Conservation (phyloP, 1,140 invertebrate species). For the Platyura marginata region DNA sequence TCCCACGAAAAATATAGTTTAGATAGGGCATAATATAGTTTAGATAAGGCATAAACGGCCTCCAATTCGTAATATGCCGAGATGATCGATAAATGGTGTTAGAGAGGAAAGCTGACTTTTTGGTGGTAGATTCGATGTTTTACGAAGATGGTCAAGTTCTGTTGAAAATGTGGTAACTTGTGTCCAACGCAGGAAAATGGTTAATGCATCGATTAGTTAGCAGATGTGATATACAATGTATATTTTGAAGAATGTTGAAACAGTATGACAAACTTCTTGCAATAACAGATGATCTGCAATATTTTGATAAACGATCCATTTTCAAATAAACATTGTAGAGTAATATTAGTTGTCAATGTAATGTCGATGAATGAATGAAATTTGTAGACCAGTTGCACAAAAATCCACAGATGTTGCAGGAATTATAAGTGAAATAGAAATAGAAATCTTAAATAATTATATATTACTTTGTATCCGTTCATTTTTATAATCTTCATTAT, state of each 20-base stretch:
- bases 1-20: no score
- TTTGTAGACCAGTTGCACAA: not conserved
- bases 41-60: no score
- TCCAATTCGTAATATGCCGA: constrained; percentile 10
- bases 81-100: constrained; percentile 9
- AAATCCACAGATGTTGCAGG: not conserved
- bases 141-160: not conserved
- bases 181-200: not conserved
- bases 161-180: not conserved
- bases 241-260: not conserved
- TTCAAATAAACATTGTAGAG: not conserved
- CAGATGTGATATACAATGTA: not conserved
- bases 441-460: no score
- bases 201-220: not conserved
- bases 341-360: not conserved
- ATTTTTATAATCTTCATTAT: no score
- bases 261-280: not conserved
- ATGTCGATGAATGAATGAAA: not conserved
- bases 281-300: not conserved
- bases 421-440: not conserved
- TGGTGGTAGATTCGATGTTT: not conserved
- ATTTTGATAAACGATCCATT: not conserved
- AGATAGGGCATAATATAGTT: no score
- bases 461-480: no score
- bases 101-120: not conserved